These are phyloP conservation scores for Zaprionus africanus DNA, from an alignment of 1,140 invertebrate genomes.

Conservation along the genomic window DNA sequence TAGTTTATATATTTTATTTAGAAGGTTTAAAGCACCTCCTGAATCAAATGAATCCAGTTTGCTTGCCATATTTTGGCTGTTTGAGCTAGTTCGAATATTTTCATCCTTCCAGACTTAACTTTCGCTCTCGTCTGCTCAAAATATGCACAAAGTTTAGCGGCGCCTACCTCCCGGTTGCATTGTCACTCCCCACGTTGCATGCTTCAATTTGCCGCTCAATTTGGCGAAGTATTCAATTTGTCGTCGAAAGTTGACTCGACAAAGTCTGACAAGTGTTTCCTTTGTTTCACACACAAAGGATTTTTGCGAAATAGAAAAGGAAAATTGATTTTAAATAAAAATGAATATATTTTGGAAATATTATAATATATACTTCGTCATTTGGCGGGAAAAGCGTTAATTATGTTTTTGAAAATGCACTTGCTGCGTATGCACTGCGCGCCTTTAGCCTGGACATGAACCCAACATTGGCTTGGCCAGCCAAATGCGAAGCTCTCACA, in stretches of 20 bases:
- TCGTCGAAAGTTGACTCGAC: no score
- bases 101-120: background rate
- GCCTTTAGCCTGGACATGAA: slow-evolving; percentile 69
- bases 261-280: background rate
- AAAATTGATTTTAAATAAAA: no score
- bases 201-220: no score
- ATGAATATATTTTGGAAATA: background rate
- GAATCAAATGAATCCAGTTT: no score
- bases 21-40: no score
- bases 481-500: slow-evolving; percentile 62
- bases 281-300: no score
- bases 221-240: no score
- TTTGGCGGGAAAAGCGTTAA: background rate
- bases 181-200: no score
- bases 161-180: no score
- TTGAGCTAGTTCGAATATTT: background rate
- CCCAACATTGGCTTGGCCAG: slow-evolving; percentile 22
- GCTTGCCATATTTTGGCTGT: no score
- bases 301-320: no score
- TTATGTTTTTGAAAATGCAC: slow-evolving; percentile 64
- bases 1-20: no score
- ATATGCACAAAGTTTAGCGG: background rate
- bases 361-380: background rate
- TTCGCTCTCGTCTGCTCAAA: background rate
- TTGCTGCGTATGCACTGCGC: slow-evolving; percentile 37